phyloP scores from a whole-genome alignment of 2,888 invertebrate genomes.

The Ectemnius lituratus region DNA sequence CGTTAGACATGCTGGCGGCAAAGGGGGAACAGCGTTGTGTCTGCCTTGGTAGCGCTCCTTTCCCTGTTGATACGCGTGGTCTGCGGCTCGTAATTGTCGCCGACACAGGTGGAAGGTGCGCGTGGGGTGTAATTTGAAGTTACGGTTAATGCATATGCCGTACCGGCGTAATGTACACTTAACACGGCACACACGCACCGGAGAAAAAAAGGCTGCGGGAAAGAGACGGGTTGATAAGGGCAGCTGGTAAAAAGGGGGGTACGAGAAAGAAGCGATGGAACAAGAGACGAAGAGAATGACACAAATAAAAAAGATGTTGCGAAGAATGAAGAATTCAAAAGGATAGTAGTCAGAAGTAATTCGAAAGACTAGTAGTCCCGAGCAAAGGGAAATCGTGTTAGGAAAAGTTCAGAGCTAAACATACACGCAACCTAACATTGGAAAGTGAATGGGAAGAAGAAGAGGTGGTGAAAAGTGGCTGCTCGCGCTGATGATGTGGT shows the following conservation, averaged over 20 bases:
- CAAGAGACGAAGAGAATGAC: slow-evolving; percentile 36
- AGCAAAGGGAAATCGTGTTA: not conserved
- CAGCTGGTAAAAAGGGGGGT: slow-evolving; percentile 17
- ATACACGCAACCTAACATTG: too few relatives aligned
- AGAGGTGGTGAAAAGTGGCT: not conserved
- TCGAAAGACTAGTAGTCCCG: not conserved
- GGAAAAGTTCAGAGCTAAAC: not conserved
- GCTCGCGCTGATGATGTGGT: not conserved
- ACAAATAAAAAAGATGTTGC: not conserved
- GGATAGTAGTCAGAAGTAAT: not conserved
- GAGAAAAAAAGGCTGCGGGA: slow-evolving; percentile 39
- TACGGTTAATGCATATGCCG: slow-evolving; percentile 46
- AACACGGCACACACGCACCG: slow-evolving; percentile 21
- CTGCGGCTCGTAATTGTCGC: slow-evolving; percentile 37
- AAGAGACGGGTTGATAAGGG: slow-evolving; percentile 40
- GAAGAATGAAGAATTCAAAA: too few relatives aligned
- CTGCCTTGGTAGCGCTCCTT: slow-evolving; percentile 9
- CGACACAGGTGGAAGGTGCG: slow-evolving; percentile 43
- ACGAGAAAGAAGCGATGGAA: slow-evolving; percentile 29
- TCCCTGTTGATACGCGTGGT: slow-evolving; percentile 20
- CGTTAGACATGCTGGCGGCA: slow-evolving; percentile 19
- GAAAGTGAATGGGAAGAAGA: too few relatives aligned
- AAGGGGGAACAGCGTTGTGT: slow-evolving; percentile 29
- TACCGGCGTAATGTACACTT: slow-evolving; percentile 45
- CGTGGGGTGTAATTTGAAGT: slow-evolving; percentile 48